A percentile compares a stretch with the other conserved stretches of the same genome.
Conservation (phyloP, 1,140 invertebrate species). For the Drosophila lacertosa region DNA sequence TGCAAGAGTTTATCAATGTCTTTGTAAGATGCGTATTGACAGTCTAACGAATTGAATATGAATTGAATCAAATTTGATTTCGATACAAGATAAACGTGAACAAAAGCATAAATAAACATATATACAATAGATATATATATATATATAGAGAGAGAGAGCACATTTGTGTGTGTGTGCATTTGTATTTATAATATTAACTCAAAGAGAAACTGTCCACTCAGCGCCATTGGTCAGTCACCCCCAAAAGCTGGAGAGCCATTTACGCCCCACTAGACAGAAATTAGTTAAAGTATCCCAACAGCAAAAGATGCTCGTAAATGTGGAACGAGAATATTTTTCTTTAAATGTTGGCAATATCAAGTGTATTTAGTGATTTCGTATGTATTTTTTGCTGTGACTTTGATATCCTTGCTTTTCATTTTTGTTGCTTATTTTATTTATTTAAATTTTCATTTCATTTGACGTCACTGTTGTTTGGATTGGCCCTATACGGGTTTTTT, state of each 20-base stretch:
- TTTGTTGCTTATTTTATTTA: slow-evolving; percentile 46
- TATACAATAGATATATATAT: background rate
- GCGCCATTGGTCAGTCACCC: slow-evolving; percentile 6
- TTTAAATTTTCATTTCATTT: slow-evolving; percentile 56
- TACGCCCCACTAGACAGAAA: slow-evolving; percentile 42
- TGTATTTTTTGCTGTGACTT: background rate
- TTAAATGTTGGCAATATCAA: background rate
- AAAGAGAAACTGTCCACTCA: slow-evolving; percentile 4
- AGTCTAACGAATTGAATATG: slow-evolving; percentile 53
- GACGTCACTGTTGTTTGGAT: slow-evolving; percentile 49
- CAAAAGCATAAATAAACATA: background rate
- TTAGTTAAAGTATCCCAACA: slow-evolving; percentile 41
- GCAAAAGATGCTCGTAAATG: slow-evolving; percentile 29
- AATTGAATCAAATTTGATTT: slow-evolving; percentile 58
- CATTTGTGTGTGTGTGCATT: too few relatives aligned
- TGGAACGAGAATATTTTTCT: background rate
- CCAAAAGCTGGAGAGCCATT: slow-evolving; percentile 22
- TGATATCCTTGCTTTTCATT: background rate
- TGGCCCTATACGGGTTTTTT: background rate
- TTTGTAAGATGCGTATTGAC: slow-evolving; percentile 20
- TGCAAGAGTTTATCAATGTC: slow-evolving; percentile 9
- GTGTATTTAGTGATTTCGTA: background rate
- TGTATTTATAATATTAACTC: background rate
- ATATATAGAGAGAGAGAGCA: too few relatives aligned
- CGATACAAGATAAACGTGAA: slow-evolving; percentile 20